Evolutionary conservation across 2,888 invertebrate genomes (phyloP).

Genomic region (Bellardia bayeri): DNA sequence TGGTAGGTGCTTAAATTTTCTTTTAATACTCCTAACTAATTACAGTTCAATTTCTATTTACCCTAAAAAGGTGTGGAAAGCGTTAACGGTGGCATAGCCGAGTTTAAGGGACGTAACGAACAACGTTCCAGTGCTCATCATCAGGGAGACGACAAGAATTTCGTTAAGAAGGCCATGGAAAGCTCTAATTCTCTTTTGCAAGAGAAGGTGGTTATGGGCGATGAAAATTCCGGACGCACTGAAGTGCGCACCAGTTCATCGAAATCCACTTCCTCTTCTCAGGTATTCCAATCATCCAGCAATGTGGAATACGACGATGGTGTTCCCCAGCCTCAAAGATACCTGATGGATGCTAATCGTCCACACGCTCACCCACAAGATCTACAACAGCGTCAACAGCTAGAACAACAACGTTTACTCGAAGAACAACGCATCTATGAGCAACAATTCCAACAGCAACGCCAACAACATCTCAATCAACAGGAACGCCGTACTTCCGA

Average conservation of each 20-base stretch:
- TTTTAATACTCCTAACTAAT: neutral
- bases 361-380: conserved; percentile 81
- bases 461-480: conserved; percentile 79
- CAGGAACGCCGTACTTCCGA: conserved; percentile 82
- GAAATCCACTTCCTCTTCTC: conserved; percentile 81
- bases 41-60: neutral
- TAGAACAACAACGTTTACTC: conserved; percentile 81
- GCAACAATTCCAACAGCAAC: conserved; percentile 81
- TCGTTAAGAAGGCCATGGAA: conserved; percentile 84
- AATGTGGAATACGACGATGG: conserved; percentile 77
- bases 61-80: conserved; percentile 86
- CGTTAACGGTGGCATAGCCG: conserved; percentile 87
- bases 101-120: conserved; percentile 88
- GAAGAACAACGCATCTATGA: conserved; percentile 72
- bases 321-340: conserved; percentile 74
- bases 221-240: conserved; percentile 84
- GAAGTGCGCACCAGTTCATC: conserved; percentile 83
- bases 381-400: conserved; percentile 80
- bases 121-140: conserved; percentile 86
- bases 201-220: conserved; percentile 85
- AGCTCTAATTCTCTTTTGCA: conserved; percentile 85
- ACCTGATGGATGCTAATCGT: conserved; percentile 75
- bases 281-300: conserved; percentile 80
- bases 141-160: conserved; percentile 86
- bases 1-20: conserved; percentile 82